A percentile compares a stretch with the other conserved stretches of the same genome.
These are phyloP conservation scores for Capitulum mitella DNA, from an alignment of 2,888 invertebrate species.

Conservation along the genomic window DNA sequence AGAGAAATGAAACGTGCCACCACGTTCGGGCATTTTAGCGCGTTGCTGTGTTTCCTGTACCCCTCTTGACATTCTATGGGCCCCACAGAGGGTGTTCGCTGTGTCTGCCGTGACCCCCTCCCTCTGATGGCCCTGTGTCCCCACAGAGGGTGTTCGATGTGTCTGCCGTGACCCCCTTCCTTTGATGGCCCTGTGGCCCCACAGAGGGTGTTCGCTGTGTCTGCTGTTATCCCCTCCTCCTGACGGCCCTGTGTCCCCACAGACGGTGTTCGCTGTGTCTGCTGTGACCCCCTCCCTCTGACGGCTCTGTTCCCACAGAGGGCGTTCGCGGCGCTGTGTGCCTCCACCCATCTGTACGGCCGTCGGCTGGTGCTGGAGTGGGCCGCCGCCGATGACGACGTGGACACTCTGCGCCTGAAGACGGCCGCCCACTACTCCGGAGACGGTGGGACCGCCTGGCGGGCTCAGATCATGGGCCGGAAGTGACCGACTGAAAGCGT, in stretches of 20 bases:
- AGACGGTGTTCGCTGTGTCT: neutral
- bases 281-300: neutral
- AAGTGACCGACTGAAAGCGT: no score
- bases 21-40: no score
- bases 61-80: no score
- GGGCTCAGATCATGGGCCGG: no score
- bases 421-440: constrained; percentile 54
- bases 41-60: no score
- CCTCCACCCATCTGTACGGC: constrained; percentile 96
- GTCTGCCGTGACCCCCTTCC: neutral
- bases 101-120: no score
- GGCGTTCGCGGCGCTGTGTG: constrained; percentile 85
- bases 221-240: no score
- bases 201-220: no score
- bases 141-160: neutral
- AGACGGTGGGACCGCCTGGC: constrained; percentile 17
- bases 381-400: constrained; percentile 68
- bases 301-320: constrained; percentile 55
- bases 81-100: no score
- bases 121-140: neutral
- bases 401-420: constrained; percentile 73
- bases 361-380: constrained; percentile 90
- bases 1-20: no score
- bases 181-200: no score
- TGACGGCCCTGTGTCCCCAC: neutral